phyloP scores from a whole-genome alignment of 2,113 vertebrate genomes.

The Tetrax tetrax region DNA sequence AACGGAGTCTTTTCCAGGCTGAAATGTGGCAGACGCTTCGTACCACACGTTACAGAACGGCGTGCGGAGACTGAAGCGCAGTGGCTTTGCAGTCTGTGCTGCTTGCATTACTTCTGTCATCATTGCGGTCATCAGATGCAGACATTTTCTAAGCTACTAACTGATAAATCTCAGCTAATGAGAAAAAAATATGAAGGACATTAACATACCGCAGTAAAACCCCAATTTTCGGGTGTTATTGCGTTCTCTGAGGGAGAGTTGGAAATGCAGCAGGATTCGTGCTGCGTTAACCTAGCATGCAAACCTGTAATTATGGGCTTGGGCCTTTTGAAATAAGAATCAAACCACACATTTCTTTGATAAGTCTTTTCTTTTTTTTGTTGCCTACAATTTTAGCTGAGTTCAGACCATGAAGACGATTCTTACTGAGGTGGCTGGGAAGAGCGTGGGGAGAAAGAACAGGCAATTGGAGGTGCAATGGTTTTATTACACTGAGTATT shows the following conservation, averaged over 20 bases:
- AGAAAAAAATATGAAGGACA: not conserved
- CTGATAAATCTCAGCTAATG: not conserved
- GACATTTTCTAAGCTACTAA: not conserved
- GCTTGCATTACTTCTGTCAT: not conserved
- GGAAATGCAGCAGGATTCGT: not conserved
- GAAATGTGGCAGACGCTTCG: not conserved
- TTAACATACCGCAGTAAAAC: not conserved
- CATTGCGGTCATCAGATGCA: not conserved
- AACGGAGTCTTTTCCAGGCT: not conserved
- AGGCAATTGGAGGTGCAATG: not conserved
- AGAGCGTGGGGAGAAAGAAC: not conserved
- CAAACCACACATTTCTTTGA: not conserved
- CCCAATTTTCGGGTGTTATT: not conserved
- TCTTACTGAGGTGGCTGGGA: conserved; percentile 36
- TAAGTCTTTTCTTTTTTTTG: not conserved
- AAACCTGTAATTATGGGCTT: not conserved
- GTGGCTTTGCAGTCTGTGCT: not conserved
- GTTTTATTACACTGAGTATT: conserved; percentile 49
- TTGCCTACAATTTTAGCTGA: not conserved
- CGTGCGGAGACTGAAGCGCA: not conserved
- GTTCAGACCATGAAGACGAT: not conserved
- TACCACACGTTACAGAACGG: not conserved
- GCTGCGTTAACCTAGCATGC: not conserved
- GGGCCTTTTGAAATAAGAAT: not conserved
- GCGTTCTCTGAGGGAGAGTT: not conserved